Base-by-base conservation (phyloP, 2,888 invertebrate species). In the Eilema depressum region DNA sequence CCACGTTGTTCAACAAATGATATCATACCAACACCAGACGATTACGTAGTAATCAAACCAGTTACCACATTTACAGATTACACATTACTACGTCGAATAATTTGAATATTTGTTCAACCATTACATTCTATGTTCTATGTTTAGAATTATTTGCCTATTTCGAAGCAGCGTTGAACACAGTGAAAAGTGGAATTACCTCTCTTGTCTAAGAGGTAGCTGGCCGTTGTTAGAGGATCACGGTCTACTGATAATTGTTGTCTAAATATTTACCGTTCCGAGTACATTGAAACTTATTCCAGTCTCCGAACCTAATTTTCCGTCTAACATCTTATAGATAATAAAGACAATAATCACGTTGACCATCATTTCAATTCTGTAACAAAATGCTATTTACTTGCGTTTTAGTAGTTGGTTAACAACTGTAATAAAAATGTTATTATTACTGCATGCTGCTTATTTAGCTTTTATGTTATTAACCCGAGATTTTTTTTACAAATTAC, bases 171-270 rank as follows among this genome's bases (percentile, higher is more conserved):
- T 79, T 89, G 90, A 67, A 73, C 81, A 65, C n/a, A 11, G 25
- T 17, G 10, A 17, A 30, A 37, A 53, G 60, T 65, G 25, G 53
- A 30, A 73, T 59, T 41, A 63, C 28, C 73, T 71, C 56, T 69
- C 37, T 71, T 68, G 74, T 78, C 77, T 74, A 70, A 82, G 82
- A 85, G 79, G 79, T 83, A 84, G 83, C 81, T 82, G 25, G 84
- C 86, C 85, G 85, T 85, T 88, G 87, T 85, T 83, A 84, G 87
- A 88, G 86, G 85, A 90, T 91, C 87, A 89, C 89, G 85, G 87
- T 89, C 86, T 88, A 86, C 88, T 90, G 92, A 91, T 93, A 93
- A 93, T 93, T 92, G 91, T 92, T 92, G 89, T 92, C 91, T 91
- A 93, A 93, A 93, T 93, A 92, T 93, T 93, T 92, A 91, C 91